Evolutionary conservation across 1,140 invertebrate genomes (phyloP).

Genomic region (Achroia grisella): DNA sequence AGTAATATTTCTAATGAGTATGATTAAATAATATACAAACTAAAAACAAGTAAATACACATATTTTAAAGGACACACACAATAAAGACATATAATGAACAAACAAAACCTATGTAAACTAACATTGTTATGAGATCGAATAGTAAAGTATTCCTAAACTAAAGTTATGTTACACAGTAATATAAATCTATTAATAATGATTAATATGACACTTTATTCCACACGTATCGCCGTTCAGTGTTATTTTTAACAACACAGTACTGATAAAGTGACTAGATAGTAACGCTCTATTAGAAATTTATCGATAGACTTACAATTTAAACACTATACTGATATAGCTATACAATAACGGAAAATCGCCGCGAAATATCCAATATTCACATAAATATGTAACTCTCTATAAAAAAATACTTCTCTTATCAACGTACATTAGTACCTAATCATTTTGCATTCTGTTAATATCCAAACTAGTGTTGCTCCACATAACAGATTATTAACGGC

Average conservation of each 20-base stretch:
- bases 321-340: background rate
- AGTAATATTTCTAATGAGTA: too few species aligned
- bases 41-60: too few species aligned
- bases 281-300: background rate
- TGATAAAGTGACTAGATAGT: background rate
- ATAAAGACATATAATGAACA: too few species aligned
- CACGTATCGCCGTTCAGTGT: background rate
- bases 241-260: background rate
- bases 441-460: background rate
- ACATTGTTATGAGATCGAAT: too few species aligned
- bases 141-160: too few species aligned
- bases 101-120: too few species aligned
- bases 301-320: conserved; percentile 1
- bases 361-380: conserved; percentile 23
- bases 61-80: too few species aligned
- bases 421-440: background rate
- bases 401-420: conserved; percentile 26
- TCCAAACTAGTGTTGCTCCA: too few species aligned
- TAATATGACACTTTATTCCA: background rate
- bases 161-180: too few species aligned
- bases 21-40: too few species aligned
- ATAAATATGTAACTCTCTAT: conserved; percentile 21
- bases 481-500: too few species aligned
- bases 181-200: too few species aligned
- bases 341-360: conserved; percentile 14